A percentile compares a stretch with the other conserved stretches of the same genome.
Evolutionary conservation across 2,797 vertebrate species (phyloP).

Genomic region (Lepilemur ruficaudatus): DNA sequence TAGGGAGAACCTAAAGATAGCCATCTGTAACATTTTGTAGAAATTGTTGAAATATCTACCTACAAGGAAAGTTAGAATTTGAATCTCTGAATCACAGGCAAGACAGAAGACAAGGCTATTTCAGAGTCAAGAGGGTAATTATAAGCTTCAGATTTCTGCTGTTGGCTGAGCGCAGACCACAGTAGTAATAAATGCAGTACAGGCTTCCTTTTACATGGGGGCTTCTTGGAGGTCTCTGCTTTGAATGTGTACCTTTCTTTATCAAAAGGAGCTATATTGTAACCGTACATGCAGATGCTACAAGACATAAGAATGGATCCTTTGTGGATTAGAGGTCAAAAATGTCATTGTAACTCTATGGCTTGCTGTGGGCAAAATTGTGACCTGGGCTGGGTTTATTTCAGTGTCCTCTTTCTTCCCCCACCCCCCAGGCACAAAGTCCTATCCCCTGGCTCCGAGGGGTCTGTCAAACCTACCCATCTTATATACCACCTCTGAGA

Average conservation of each 20-base stretch:
- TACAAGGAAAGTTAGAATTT: not conserved
- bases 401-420: not conserved
- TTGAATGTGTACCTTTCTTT: not conserved
- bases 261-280: not conserved
- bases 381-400: not conserved
- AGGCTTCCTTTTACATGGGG: not conserved
- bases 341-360: not conserved
- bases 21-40: not conserved
- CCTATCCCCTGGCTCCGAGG: not conserved
- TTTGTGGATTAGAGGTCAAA: slow-evolving; percentile 2
- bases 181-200: not conserved
- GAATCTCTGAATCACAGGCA: not conserved
- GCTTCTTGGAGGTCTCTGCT: not conserved
- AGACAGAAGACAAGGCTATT: not conserved
- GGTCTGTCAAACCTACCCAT: not conserved
- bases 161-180: not conserved
- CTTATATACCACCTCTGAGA: not conserved
- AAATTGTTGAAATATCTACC: not conserved
- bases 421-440: not conserved
- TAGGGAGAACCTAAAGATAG: not conserved
- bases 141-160: not conserved
- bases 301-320: not conserved
- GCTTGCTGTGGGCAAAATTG: not conserved
- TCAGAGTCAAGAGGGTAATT: not conserved
- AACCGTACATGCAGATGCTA: not conserved